phyloP scores from a whole-genome alignment of 2,888 invertebrate genomes.

The Gordius sp. region DNA sequence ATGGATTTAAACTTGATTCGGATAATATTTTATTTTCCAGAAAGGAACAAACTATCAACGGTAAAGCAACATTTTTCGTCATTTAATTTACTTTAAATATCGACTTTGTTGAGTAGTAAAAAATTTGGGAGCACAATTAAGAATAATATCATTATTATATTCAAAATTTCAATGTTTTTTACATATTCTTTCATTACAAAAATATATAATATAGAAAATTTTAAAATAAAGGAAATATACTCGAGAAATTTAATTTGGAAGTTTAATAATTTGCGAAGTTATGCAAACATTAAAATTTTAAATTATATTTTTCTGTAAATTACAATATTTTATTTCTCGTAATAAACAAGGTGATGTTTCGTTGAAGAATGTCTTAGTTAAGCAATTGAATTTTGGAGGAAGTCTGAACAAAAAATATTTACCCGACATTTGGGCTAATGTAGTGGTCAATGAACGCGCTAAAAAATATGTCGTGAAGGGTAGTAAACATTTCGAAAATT shows the following conservation, averaged over 20 bases:
- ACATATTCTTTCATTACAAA: no score
- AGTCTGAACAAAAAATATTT: background rate
- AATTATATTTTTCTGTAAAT: no score
- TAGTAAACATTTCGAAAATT: background rate
- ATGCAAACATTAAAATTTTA: no score
- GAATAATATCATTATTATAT: background rate
- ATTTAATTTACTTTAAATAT: background rate
- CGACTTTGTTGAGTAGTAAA: background rate
- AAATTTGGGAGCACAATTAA: background rate
- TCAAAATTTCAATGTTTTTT: no score
- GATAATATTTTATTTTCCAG: background rate
- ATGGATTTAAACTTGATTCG: background rate
- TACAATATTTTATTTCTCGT: no score
- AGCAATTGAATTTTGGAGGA: background rate
- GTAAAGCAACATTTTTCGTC: slow-evolving; percentile 1
- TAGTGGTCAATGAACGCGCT: background rate
- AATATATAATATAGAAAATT: no score
- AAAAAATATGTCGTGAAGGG: background rate
- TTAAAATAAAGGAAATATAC: no score
- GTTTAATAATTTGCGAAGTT: background rate
- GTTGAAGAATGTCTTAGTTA: background rate
- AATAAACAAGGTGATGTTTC: background rate
- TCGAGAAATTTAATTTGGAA: background rate
- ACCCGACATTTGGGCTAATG: background rate
- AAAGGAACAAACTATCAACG: background rate